Base-by-base conservation (phyloP, 2,113 vertebrate species). In the Triplophysa tibetana region DNA sequence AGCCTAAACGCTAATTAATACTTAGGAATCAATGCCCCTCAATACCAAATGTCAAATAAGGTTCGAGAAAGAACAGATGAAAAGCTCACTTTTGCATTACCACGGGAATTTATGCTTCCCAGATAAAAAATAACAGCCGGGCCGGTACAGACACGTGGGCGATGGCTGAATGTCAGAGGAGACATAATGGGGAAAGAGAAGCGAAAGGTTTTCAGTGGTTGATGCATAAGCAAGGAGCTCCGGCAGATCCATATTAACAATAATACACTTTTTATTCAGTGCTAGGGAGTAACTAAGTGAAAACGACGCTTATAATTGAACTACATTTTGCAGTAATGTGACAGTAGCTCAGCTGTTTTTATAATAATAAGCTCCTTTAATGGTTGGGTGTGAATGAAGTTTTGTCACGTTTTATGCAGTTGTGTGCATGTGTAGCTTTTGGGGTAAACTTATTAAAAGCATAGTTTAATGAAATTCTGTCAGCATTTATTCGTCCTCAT, bases 1-100 rank as follows among this genome's bases (percentile, higher is more conserved):
- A 75, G 72, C 72, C 80, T 66, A 85, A 85, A 85, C 70, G 80
- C 83, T 82, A 85, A 82, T 85, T 85, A 85, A 85, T 82, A 80
- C 81, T 85, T 85, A 85, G 80, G 66, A 77, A 85, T 85, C 80
- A 79, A 82, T 85, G 80, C 83, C 72, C 77, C 52, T 85, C 83
- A 69, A 58, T 70, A 74, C 41, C 65, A 54, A 66, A 78, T 79
- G 83, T 82, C 80, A 82, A 82, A 69, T 70, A 81, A 70, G 67
- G 64, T 77, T 67, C 66, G 76, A 77, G 52, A 24, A 50, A 14
- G 70, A 79, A 60, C 69, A 79, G 70, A 23, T 79, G 80, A 80
- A 85, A 77, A 75, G 72, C 78, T 77, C 13, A 26, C 54, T 80
- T 84, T 82, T 64, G 65, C 66, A 63, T 79, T 64, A 67, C 41